A percentile compares a stretch with the other conserved stretches of the same genome.
Conservation (phyloP, 53 echinoderm and acorn worm species). For the Arbacia lixula region DNA sequence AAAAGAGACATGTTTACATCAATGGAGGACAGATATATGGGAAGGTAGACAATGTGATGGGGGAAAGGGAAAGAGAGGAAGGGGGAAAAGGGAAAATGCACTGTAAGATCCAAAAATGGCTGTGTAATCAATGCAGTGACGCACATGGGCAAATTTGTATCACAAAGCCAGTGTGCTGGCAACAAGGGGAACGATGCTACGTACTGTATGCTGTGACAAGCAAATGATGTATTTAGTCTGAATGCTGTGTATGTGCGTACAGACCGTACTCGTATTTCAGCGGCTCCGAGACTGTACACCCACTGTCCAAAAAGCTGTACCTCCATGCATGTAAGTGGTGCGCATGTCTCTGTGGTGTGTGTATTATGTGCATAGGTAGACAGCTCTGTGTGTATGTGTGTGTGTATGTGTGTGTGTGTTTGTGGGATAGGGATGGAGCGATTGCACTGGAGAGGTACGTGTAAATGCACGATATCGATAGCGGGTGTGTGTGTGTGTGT, state of each 20-base stretch:
- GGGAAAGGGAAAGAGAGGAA: neutral
- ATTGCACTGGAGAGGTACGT: no score
- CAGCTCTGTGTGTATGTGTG: conserved; percentile 4
- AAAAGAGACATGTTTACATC: conserved; percentile 24
- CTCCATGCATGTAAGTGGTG: neutral
- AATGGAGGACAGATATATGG: neutral
- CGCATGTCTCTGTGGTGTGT: neutral
- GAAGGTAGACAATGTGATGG: conserved; percentile 5
- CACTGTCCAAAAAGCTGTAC: no score
- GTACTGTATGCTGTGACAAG: conserved; percentile 49
- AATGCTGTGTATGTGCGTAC: conserved; percentile 41
- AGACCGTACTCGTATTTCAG: conserved; percentile 39
- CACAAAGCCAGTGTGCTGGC: conserved; percentile 51
- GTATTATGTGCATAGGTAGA: neutral
- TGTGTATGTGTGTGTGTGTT: conserved; percentile 38
- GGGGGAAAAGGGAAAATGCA: conserved; percentile 34
- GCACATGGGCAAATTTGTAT: conserved; percentile 64
- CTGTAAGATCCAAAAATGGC: conserved; percentile 52
- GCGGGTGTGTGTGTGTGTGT: conserved; percentile 50
- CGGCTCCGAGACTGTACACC: conserved; percentile 12
- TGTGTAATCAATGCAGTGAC: conserved; percentile 62
- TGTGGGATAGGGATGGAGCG: neutral
- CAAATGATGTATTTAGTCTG: conserved; percentile 56
- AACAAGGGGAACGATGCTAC: neutral
- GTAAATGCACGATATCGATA: no score